Base-by-base conservation (phyloP, 2,797 vertebrate species). In the Tolypeutes matacus region DNA sequence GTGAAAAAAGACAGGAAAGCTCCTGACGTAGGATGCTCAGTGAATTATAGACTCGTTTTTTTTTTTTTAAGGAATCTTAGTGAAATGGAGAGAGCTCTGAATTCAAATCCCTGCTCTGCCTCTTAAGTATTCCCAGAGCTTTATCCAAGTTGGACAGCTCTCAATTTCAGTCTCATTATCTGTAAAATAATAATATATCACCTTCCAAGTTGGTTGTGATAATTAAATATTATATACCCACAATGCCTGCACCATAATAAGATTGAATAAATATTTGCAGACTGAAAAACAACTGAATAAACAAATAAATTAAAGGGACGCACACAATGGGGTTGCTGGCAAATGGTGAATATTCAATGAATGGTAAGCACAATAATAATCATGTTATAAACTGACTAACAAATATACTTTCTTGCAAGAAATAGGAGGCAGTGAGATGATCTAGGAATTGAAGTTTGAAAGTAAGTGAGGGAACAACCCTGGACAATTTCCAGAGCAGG, bases 221-320 rank as follows among this genome's bases (percentile, higher is more conserved):
- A 80, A 51, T 34, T 81, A 72, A 13, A 77, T 65, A 56, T 76
- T 80, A 85, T 18, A n/a, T 34, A 69, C 10, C 25, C 67, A 69
- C 8, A 73, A 42, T 58, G 12, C 77, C 60, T 73, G 8, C 20
- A 53, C 14, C 67, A 39, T 17, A 58, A 42, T 72, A n/a, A 84
- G 21, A 70, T 36, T 93, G 7, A 17, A 34, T 73, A 80, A 93
- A 77, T 58, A 78, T 76, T 83, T 93, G 20, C 53, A 82, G n/a
- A 73, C 29, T 65, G 64, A 75, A 64, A 93, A 92, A 72, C 67
- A 46, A 81, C 9, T 81, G 13, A 88, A 23, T 69, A 72, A 81
- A 82, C 36, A 51, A 94, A 60, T 53, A 39, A 83, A 27, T n/a
- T 21, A 51, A 78, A 89, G 49, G 9, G 7, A 95, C 82, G 15